Evolutionary conservation across 2,797 vertebrate species (phyloP), one percentile per base, ranked within the genome.

Genomic region (Miopithecus talapoin): DNA sequence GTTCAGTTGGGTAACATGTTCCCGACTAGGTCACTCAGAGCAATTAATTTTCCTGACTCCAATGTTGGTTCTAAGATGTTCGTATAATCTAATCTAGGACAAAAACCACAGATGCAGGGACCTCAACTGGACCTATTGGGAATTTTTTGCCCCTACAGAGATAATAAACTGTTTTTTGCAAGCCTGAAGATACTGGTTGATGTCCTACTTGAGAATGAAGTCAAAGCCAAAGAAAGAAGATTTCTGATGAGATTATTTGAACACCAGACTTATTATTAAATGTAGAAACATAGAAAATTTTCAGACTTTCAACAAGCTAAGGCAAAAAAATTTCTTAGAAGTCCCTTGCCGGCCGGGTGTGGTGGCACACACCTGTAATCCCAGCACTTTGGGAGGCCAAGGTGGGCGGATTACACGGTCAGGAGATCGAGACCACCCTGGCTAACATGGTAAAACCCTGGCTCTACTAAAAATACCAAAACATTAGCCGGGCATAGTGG

Each of bases 271-370:
- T 14, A 59, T 24, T 41, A 59, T 30, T 55, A 75, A 53, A 24
- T 43, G 36, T 36, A 83, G 28, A 78, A 78, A 33, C 33, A 30
- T 21, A 21, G 43, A 74, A 46, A 81, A 64, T 2, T 12, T 55
- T 55, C 16, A 61, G n/a, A n/a, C 50, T 41, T 59, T 57, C 39
- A 87, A 61, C 28, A 41, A 48, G 17, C 9, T 7, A 41, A 53
- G 13, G 75, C 14, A 64, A 30, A 26, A 81, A 4, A 21, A 41
- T 53, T 12, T 88, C 46, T 55, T 74, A 24, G 88, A 55, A 92
- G 28, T 6, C 16, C 16, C 57, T 21, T 13, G 11, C 28, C 1
- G 5, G 50, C 50, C 50, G 5, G 5, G 5, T 5, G 16, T 1
- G 14, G 50, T 50, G 50, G 50, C 50, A 5, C 50, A 50, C 5